A percentile compares a stretch with the other conserved stretches of the same genome.
These are phyloP conservation scores for Zeugodacus cucurbitae DNA, from an alignment of 1,140 invertebrate genomes.

Conservation along the genomic window DNA sequence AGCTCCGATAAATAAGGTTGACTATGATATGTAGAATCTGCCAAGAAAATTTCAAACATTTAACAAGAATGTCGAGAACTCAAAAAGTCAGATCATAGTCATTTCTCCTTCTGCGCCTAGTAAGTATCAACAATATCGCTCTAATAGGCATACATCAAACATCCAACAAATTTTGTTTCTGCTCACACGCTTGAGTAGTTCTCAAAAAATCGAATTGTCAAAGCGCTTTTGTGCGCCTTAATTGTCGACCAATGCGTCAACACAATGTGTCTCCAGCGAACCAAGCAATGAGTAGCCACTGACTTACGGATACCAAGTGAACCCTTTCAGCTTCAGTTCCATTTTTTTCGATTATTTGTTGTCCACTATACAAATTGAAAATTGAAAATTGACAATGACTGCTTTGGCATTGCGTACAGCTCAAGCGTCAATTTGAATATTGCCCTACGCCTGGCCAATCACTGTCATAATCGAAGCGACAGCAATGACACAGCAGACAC, in stretches of 20 bases:
- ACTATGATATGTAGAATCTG: too few species aligned
- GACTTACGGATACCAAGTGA: neutral
- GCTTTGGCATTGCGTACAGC: neutral
- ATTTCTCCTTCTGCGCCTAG: too few species aligned
- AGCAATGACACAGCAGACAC: neutral
- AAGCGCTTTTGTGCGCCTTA: neutral
- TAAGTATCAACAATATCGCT: too few species aligned
- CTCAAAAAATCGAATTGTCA: neutral
- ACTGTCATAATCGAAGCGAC: conserved; percentile 16
- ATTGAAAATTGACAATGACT: neutral
- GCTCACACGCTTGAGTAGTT: conserved; percentile 7
- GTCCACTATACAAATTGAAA: neutral
- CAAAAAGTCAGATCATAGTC: too few species aligned
- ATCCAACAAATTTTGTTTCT: neutral
- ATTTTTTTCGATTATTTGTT: neutral
- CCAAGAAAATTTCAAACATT: too few species aligned
- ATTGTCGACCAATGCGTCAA: neutral
- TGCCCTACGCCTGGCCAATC: neutral
- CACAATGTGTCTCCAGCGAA: neutral
- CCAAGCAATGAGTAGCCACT: neutral
- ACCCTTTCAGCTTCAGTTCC: neutral
- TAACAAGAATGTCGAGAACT: too few species aligned
- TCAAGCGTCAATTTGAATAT: neutral
- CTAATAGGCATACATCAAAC: too few species aligned
- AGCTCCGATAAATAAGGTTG: too few species aligned